A percentile compares a stretch with the other conserved stretches of the same genome.
phyloP scores from a whole-genome alignment of 2,888 invertebrate species.

The Drosophila glabriapex region DNA sequence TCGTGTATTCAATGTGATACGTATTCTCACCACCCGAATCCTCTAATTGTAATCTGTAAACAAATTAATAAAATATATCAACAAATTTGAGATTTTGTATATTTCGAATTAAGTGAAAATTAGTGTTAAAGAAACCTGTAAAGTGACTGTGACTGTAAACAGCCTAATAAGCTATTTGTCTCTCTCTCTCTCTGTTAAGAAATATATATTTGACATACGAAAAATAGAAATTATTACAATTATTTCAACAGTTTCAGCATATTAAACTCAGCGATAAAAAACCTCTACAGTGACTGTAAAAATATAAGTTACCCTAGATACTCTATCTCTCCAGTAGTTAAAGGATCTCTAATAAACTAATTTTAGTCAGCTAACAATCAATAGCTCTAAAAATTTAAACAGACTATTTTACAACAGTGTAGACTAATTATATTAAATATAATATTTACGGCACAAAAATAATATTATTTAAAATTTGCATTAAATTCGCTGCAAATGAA shows the following conservation, averaged over 20 bases:
- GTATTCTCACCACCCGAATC: constrained; percentile 85
- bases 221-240: background rate
- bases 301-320: background rate
- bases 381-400: background rate
- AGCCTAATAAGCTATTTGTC: background rate
- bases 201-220: too few species aligned
- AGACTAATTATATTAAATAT: background rate
- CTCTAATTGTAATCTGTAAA: constrained; percentile 84
- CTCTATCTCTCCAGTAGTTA: background rate
- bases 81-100: background rate
- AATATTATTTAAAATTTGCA: background rate
- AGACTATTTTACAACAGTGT: background rate
- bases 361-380: background rate
- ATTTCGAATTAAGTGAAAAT: background rate
- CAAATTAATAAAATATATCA: background rate
- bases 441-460: background rate
- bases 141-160: background rate
- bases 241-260: too few species aligned
- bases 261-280: background rate
- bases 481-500: background rate
- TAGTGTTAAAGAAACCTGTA: background rate
- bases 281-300: background rate
- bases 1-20: constrained; percentile 80
- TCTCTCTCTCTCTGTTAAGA: too few species aligned
- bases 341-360: background rate